phyloP scores from a whole-genome alignment of 2,888 invertebrate species.

The Masnerella sp. region DNA sequence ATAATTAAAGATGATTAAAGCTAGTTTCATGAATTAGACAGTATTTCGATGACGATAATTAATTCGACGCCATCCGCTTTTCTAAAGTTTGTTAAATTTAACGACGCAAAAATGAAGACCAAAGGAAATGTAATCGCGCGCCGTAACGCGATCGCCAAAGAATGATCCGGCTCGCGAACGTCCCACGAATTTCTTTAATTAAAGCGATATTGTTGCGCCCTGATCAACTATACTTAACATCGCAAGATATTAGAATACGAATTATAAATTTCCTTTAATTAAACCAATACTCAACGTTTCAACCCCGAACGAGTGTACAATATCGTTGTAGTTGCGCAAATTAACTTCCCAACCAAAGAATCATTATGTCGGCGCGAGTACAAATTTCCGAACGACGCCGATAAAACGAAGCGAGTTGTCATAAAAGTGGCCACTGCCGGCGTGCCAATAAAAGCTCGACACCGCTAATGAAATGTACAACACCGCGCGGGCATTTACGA shows the following conservation, averaged over 20 bases:
- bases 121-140: constrained; percentile 18
- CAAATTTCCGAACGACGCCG: constrained; percentile 17
- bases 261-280: constrained; percentile 1
- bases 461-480: constrained; percentile 31
- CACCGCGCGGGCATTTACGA: constrained; percentile 16
- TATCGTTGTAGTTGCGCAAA: too few relatives aligned
- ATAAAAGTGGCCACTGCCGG: constrained; percentile 16
- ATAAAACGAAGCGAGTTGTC: constrained; percentile 25
- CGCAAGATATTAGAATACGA: constrained; percentile 1
- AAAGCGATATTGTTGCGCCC: constrained; percentile 7
- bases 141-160: constrained; percentile 11
- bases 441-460: constrained; percentile 19
- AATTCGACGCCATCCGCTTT: too few relatives aligned
- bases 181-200: constrained; percentile 26
- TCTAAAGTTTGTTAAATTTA: constrained; percentile 29
- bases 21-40: too few relatives aligned
- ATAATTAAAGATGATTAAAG: too few relatives aligned
- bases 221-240: constrained; percentile 8
- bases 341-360: too few relatives aligned
- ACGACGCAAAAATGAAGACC: constrained; percentile 17
- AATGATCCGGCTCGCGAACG: constrained; percentile 12
- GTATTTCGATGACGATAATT: too few relatives aligned
- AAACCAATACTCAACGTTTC: constrained; percentile 3
- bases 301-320: not conserved
- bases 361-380: constrained; percentile 14